phyloP scores from a whole-genome alignment of 2,888 invertebrate genomes.

The Diarsia brunnea region DNA sequence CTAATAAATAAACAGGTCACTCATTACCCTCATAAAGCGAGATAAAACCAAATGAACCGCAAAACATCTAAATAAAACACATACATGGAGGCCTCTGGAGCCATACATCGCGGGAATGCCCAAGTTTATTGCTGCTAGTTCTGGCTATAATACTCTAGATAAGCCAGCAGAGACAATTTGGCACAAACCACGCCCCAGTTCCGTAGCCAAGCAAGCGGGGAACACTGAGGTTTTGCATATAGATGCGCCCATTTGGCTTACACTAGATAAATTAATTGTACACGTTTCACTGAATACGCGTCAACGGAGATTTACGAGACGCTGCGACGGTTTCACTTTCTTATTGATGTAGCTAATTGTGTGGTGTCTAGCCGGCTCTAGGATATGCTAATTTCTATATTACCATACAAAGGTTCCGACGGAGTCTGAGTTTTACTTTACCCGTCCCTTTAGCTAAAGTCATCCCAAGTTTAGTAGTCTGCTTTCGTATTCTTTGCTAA shows the following conservation, averaged over 20 bases:
- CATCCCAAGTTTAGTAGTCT: background rate
- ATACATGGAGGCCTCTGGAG: constrained; percentile 75
- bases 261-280: constrained; percentile 88
- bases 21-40: constrained; percentile 53
- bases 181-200: constrained; percentile 88
- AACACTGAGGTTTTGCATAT: constrained; percentile 88
- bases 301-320: constrained; percentile 76
- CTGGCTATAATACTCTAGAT: constrained; percentile 88
- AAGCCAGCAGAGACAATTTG: constrained; percentile 90
- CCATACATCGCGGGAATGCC: constrained; percentile 83
- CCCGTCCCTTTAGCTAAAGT: background rate
- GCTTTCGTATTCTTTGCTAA: background rate
- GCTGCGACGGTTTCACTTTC: constrained; percentile 63
- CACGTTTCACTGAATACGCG: constrained; percentile 83
- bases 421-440: constrained; percentile 3
- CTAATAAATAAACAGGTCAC: constrained; percentile 65
- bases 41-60: constrained; percentile 74
- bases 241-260: constrained; percentile 89
- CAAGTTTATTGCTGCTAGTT: constrained; percentile 85
- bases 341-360: constrained; percentile 56
- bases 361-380: constrained; percentile 28
- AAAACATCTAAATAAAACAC: constrained; percentile 78
- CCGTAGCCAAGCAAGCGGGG: constrained; percentile 85
- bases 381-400: constrained; percentile 27
- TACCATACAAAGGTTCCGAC: constrained; percentile 15